Base-by-base conservation (phyloP, 2,797 vertebrate genomes). In the Melanotaenia trifasciata region DNA sequence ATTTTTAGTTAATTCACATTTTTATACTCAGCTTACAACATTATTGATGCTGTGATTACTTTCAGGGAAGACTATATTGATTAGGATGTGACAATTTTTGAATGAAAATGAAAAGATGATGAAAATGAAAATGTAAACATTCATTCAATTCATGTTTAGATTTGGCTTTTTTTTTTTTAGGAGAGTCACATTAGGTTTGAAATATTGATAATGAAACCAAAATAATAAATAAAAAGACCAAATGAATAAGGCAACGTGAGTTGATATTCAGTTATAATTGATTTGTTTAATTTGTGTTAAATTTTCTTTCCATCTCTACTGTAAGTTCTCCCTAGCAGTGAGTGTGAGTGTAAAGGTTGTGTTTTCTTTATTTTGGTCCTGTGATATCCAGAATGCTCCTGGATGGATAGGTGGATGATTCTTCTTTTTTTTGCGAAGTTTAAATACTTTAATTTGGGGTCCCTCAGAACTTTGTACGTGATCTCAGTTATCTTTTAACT, bases 401-500 rank as follows among this genome's bases (percentile, higher is more conserved):
- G 10, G 11, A 38, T 38, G 10, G 10, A 38, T 35, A 2, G 30
- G 30, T 32, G 30, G 4, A 32, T 32, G 30, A 32, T 32, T 5
- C 5, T 32, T 32, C 30, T 26, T n/a, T n/a, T n/a, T 26, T 26
- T 32, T 11, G 11, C 18, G 61, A 35, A 22, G 50, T 66, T 61
- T 45, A 22, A 69, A 28, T 59, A 26, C 35, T 74, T 58, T 62
- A 67, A 50, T 26, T 12, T 28, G 24, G n/a, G 26, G 11, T 0
- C 64, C 65, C 53, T 6, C 33, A 12, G 4, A 51, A 43, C 47
- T 65, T 22, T 40, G 35, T 69, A 54, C 7, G 14, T 36, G n/a
- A 14, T 47, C 57, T 74, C 30, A 11, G 11, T 5, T 16, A 26
- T 70, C 3, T 67, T 53, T 70, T n/a, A 50, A 62, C 60, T 45